Evolutionary conservation across 2,888 invertebrate species (phyloP).

Genomic region (Nemoura dubitans): DNA sequence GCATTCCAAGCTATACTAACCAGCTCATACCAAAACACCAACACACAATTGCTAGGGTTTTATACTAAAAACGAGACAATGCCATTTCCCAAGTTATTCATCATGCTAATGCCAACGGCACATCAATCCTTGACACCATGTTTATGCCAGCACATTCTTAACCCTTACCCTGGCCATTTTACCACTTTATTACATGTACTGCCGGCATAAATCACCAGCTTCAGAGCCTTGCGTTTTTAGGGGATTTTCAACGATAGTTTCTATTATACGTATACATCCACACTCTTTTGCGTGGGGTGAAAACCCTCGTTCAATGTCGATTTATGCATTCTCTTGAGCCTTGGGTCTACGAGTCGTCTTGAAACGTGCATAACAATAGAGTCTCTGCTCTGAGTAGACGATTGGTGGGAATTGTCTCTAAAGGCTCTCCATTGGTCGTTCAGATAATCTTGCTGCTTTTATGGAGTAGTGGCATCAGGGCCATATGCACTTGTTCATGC

Average conservation of each 20-base stretch:
- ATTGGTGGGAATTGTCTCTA: slow-evolving; percentile 5
- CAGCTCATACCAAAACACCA: too few relatives aligned
- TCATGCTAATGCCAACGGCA: neutral
- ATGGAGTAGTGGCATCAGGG: neutral
- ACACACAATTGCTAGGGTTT: too few relatives aligned
- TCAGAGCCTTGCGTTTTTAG: slow-evolving; percentile 18
- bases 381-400: neutral
- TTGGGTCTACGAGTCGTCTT: neutral
- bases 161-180: slow-evolving; percentile 10
- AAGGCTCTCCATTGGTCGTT: neutral
- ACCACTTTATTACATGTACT: slow-evolving; percentile 29
- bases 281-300: slow-evolving; percentile 30
- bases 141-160: neutral
- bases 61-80: neutral
- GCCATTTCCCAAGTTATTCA: neutral
- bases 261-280: too few relatives aligned
- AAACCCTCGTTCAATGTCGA: slow-evolving; percentile 31
- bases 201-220: slow-evolving; percentile 29
- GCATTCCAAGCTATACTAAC: too few relatives aligned
- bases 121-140: neutral
- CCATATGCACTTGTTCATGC: neutral
- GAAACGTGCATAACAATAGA: neutral
- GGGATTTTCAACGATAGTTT: neutral
- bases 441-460: neutral
- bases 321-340: neutral